Evolutionary conservation across 1,140 invertebrate genomes (phyloP), one percentile per base, ranked within the genome.

Genomic region (Drosophila aff.): DNA sequence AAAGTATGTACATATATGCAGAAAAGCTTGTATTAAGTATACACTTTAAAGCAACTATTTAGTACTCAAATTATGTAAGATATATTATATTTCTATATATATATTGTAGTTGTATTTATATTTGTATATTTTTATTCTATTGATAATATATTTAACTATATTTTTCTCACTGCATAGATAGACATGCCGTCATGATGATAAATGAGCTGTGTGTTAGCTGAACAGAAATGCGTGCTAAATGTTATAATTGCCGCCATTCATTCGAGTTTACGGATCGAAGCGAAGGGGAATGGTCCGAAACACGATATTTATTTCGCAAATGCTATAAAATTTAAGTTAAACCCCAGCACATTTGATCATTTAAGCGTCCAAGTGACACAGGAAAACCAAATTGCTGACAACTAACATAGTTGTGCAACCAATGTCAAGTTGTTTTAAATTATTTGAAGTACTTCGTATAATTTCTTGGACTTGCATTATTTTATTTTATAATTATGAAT

Each of bases 171-270:
- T 72, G 44, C 33, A 40, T 31, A 1, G 33, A 41, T 50, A 68
- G 68, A 72, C 66, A 63, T 59, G 38, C 60, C 63, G 67, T 80
- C 83, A 78, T 67, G 68, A 80, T 83, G 82, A 80, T 79, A 46
- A 77, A 83, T 74, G 77, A 64, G 71, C 57, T 59, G 33, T 50
- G 61, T 55, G 40, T 59, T 50, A 23, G 46, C 43, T 53, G 68
- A 86, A 75, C 60, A 40, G 49, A 86, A 86, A 69, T 83, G 84
- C 83, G 84, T 87, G 84, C 65, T 83, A 89, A 89, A 87, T 89
- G 77, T 64, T 77, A 80, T 83, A 87, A 87, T 87, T 87, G 84
- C 81, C 63, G 61, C 80, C 76, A 82, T 87, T 83, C 83, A 87
- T 82, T 64, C 75, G 40, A 53, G 47, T 60, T 61, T 44, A 33